Evolutionary conservation across 1,140 invertebrate genomes (phyloP).

Genomic region (Conus betulinus): DNA sequence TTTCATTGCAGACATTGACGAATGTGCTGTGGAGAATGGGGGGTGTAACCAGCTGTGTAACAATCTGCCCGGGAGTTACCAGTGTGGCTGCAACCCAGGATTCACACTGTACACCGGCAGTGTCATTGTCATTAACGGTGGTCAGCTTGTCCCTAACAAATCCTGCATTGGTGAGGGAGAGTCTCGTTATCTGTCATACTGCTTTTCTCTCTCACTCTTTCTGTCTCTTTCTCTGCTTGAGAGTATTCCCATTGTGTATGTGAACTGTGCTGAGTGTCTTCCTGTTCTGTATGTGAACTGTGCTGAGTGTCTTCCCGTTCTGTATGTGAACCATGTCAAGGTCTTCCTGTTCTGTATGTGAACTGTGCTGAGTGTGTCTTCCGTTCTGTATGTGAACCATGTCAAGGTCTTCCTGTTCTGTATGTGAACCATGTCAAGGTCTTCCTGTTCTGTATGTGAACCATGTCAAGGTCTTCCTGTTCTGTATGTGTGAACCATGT

Average conservation of each 20-base stretch:
- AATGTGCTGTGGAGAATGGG: slow-evolving; percentile 60
- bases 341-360: too few species aligned
- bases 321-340: too few species aligned
- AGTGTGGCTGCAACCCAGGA: slow-evolving; percentile 49
- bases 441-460: too few species aligned
- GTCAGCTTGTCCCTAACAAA: slow-evolving; percentile 40
- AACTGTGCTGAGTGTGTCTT: too few species aligned
- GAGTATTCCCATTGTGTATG: background rate
- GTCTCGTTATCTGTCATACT: background rate
- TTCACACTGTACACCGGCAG: slow-evolving; percentile 39
- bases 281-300: background rate
- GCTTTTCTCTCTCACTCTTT: background rate
- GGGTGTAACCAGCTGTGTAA: slow-evolving; percentile 75
- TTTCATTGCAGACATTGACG: slow-evolving; percentile 69
- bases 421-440: too few species aligned
- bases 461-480: too few species aligned
- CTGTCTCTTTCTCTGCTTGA: background rate
- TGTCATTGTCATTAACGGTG: slow-evolving; percentile 31
- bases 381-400: too few species aligned
- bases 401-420: too few species aligned
- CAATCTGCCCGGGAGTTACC: slow-evolving; percentile 49
- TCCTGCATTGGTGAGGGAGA: slow-evolving; percentile 49
- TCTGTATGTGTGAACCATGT: too few species aligned
- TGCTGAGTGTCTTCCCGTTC: too few species aligned
- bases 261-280: background rate